Conservation (phyloP, 2,888 invertebrate genomes). For the Eupeodes luniger region DNA sequence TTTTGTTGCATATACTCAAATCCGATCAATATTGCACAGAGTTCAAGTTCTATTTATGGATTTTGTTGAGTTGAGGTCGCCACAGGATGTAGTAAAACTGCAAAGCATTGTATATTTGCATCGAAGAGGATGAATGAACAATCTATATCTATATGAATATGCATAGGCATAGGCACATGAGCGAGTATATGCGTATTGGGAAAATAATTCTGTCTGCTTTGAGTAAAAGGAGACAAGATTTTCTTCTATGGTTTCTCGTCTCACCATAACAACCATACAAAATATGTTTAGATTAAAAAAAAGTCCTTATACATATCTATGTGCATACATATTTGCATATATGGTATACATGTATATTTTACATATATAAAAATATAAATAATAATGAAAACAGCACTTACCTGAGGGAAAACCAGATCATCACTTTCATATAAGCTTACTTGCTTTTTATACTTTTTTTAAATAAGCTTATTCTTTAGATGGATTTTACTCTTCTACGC, state of each 20-base stretch:
- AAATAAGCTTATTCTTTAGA: background rate
- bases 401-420: background rate
- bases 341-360: background rate
- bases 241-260: background rate
- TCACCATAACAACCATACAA: background rate
- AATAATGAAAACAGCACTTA: background rate
- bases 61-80: slow-evolving; percentile 31
- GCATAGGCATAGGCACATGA: background rate
- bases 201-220: slow-evolving; percentile 30
- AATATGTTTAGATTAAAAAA: slow-evolving; percentile 11
- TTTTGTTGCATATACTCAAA: slow-evolving; percentile 15
- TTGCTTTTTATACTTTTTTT: background rate
- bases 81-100: slow-evolving; percentile 27
- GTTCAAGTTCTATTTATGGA: slow-evolving; percentile 56
- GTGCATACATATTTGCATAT: no score
- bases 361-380: background rate
- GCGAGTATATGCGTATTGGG: background rate
- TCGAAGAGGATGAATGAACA: slow-evolving; percentile 8
- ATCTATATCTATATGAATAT: background rate
- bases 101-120: slow-evolving; percentile 20
- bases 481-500: background rate
- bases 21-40: slow-evolving; percentile 51
- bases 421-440: background rate
- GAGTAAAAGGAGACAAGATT: slow-evolving; percentile 10
- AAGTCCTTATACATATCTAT: background rate